These are phyloP conservation scores for Centropyge bicolor DNA, from an alignment of 2,797 vertebrate genomes.

Conservation along the genomic window DNA sequence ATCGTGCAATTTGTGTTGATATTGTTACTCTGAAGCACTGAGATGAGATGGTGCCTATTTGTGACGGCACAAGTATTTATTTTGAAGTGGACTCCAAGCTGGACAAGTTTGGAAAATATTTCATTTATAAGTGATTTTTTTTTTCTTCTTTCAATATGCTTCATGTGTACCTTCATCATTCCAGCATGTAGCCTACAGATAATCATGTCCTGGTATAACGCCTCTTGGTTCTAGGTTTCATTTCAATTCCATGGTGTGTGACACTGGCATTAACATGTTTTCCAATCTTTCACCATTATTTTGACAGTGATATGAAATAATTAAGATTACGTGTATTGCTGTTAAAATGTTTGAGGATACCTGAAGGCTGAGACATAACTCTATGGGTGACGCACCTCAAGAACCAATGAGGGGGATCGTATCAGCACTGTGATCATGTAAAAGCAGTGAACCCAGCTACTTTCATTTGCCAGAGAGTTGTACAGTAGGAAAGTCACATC, in stretches of 20 bases:
- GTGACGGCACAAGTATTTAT: constrained; percentile 40
- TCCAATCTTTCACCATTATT: constrained; percentile 1
- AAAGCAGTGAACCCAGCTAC: not conserved
- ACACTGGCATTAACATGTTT: constrained; percentile 15
- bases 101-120: constrained; percentile 28
- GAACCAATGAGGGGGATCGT: not conserved
- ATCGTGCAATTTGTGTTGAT: constrained; percentile 37
- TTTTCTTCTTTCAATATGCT: constrained; percentile 18
- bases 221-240: constrained; percentile 25
- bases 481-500: not conserved
- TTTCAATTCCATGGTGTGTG: constrained; percentile 21
- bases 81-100: constrained; percentile 37
- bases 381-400: not conserved
- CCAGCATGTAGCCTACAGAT: constrained; percentile 41
- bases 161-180: constrained; percentile 29
- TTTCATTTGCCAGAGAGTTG: not conserved
- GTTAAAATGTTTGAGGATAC: not conserved
- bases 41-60: constrained; percentile 25
- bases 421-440: not conserved
- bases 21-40: constrained; percentile 55
- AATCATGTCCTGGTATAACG: constrained; percentile 23
- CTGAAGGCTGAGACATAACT: constrained; percentile 8
- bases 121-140: constrained; percentile 25
- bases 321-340: constrained; percentile 7
- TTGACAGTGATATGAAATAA: constrained; percentile 4